phyloP scores from a whole-genome alignment of 2,113 vertebrate species.

The Vireo altiloquus region DNA sequence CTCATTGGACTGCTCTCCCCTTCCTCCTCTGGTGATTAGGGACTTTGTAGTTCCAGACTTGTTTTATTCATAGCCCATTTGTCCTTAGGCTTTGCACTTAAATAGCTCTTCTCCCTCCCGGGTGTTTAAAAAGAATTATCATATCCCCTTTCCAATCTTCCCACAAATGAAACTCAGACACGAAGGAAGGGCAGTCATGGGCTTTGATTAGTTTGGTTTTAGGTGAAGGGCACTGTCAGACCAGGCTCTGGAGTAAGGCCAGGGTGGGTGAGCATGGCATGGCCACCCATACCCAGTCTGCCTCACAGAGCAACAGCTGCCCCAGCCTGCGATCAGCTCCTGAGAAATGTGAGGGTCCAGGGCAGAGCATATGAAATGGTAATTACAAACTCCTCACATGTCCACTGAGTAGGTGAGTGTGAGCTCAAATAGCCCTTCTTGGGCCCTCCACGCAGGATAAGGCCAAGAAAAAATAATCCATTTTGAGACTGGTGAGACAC shows the following conservation, averaged over 20 bases:
- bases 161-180: neutral
- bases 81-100: slow-evolving; percentile 6
- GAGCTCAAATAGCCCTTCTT: neutral
- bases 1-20: neutral
- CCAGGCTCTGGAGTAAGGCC: neutral
- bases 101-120: slow-evolving; percentile 38
- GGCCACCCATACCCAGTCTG: neutral
- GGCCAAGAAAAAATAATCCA: neutral
- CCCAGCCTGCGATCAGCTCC: neutral
- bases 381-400: neutral
- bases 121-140: slow-evolving; percentile 14
- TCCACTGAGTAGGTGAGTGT: neutral
- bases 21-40: neutral
- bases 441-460: neutral
- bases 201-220: neutral
- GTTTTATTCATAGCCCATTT: slow-evolving; percentile 49
- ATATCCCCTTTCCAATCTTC: neutral
- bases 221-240: neutral
- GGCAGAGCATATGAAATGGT: neutral
- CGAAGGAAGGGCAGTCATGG: neutral
- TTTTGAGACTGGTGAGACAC: neutral
- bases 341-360: neutral
- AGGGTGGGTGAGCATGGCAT: neutral
- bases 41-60: neutral
- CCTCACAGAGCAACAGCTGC: neutral